A percentile compares a stretch with the other conserved stretches of the same genome.
These are phyloP conservation scores for Leistus spinibarbis DNA, from an alignment of 2,888 invertebrate genomes.

Conservation along the genomic window DNA sequence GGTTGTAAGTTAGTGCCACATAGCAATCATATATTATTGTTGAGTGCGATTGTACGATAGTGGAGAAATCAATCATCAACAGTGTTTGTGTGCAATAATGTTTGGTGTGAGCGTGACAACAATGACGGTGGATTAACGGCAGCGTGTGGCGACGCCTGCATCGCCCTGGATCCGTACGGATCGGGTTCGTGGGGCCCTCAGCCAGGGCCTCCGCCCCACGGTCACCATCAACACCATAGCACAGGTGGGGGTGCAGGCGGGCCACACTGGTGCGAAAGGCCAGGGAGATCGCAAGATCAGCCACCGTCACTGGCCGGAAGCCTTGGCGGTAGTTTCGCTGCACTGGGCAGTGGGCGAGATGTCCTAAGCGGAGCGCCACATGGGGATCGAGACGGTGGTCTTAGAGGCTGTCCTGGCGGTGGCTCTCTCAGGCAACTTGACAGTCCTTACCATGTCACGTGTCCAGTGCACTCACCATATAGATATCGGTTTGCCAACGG, in stretches of 20 bases:
- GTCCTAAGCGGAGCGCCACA: slow-evolving; percentile 10
- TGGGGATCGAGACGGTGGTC: slow-evolving; percentile 33
- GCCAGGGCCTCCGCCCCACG: slow-evolving; percentile 3
- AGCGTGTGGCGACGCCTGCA: slow-evolving; percentile 15
- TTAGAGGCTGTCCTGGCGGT: slow-evolving; percentile 21
- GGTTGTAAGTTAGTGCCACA: not conserved
- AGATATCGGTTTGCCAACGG: slow-evolving; percentile 66
- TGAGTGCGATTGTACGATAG: not conserved
- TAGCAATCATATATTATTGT: not conserved
- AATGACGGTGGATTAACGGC: slow-evolving; percentile 19
- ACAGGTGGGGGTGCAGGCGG: slow-evolving; percentile 45
- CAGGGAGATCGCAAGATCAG: slow-evolving; percentile 7
- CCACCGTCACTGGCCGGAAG: slow-evolving; percentile 22
- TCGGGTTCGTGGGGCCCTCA: slow-evolving; percentile 53
- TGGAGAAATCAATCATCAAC: not conserved
- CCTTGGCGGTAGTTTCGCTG: slow-evolving; percentile 17
- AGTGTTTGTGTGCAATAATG: slow-evolving; percentile 38
- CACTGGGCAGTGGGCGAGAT: not conserved
- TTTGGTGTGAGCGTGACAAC: slow-evolving; percentile 27
- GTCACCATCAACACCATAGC: slow-evolving; percentile 48
- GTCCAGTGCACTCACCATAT: slow-evolving; percentile 79
- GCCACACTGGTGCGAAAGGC: slow-evolving; percentile 37
- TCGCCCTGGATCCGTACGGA: slow-evolving; percentile 59
- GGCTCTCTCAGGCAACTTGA: slow-evolving; percentile 59
- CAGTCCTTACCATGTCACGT: slow-evolving; percentile 62